Evolutionary conservation across 2,888 invertebrate species (phyloP), one percentile per base, ranked within the genome.

Genomic region (Rhagium mordax): DNA sequence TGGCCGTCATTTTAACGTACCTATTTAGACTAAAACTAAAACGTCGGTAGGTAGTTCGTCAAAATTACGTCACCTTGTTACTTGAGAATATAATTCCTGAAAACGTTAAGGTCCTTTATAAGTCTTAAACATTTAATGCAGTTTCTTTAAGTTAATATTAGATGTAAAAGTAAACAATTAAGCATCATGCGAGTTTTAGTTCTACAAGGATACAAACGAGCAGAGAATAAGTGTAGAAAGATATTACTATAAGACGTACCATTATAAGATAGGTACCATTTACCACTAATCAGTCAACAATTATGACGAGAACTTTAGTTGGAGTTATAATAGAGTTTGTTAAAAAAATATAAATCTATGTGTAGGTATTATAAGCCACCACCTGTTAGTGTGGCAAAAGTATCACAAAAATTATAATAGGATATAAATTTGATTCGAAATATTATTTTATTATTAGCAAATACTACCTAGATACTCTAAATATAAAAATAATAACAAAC

Each of bases 201-300:
- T 41, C 4, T 41, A 41, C 41, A 41, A 41, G 4, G 3, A 41
- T 41, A 13, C 13, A 41, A 3, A 41, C 41, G n/a, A n/a, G 41
- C 41, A 3, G n/a, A 41, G 4, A 41, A 41, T n/a, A 13, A n/a
- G 6, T 24, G 24, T 24, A 41, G 13, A 3, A n/a, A 4, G 13
- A 13, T n/a, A 41, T 41, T 41, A 41, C 13, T 41, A 41, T n/a
- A n/a, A 10, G n/a, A n/a, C n/a, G n/a, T n/a, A 55, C 55, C 49
- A 64, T 6, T 64, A 64, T 51, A 48, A 49, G 51, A 64, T 64
- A 49, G 51, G 51, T 64, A 64, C 51, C 16, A 64, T 64, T 49
- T 64, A 64, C 51, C 10, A 64, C 18, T 49, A 64, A 49, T 51
- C 64, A 51, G 29, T 64, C 51, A n/a, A 29, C 18, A 61, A 15